Percentiles rank a stretch among this genome's conserved stretches.
Conservation (phyloP, 2,888 invertebrate species). For the Apeira syringaria region DNA sequence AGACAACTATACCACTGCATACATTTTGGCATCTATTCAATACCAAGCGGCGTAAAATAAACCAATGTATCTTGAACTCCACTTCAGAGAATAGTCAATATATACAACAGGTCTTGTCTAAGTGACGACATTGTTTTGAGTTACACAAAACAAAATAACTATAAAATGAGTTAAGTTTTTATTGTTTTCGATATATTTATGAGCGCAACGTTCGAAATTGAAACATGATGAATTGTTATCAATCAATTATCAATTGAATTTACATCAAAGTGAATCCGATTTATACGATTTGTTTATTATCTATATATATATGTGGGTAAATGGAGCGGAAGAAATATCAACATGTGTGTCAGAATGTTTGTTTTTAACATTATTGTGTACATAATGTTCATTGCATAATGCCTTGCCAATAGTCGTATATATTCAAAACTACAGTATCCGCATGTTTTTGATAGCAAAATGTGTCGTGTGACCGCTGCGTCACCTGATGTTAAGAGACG, state of each 20-base stretch:
- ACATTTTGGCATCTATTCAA: constrained; percentile 55
- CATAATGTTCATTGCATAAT: too few relatives aligned
- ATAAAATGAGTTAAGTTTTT: constrained; percentile 31
- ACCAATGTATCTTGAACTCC: constrained; percentile 16
- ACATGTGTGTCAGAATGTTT: too few relatives aligned
- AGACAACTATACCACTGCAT: constrained; percentile 18
- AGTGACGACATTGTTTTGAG: constrained; percentile 22
- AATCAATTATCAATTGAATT: constrained; percentile 14
- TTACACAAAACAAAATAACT: constrained; percentile 21
- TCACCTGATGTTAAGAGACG: too few relatives aligned
- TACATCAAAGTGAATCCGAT: constrained; percentile 3
- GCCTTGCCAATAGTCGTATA: too few relatives aligned
- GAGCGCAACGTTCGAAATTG: constrained; percentile 5
- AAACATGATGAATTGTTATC: constrained; percentile 16
- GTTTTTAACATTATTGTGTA: too few relatives aligned
- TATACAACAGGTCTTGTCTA: constrained; percentile 15
- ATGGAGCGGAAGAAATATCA: neutral
- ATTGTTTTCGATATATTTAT: constrained; percentile 25
- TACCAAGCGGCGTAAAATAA: constrained; percentile 32
- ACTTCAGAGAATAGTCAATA: neutral
- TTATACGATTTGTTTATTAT: constrained; percentile 1
- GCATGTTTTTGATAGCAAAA: too few relatives aligned
- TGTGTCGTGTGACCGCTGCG: too few relatives aligned
- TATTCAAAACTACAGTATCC: too few relatives aligned
- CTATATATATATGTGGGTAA: neutral